Conservation (phyloP, 64 coral and sea anemone species). For the Platygyra sinensis region DNA sequence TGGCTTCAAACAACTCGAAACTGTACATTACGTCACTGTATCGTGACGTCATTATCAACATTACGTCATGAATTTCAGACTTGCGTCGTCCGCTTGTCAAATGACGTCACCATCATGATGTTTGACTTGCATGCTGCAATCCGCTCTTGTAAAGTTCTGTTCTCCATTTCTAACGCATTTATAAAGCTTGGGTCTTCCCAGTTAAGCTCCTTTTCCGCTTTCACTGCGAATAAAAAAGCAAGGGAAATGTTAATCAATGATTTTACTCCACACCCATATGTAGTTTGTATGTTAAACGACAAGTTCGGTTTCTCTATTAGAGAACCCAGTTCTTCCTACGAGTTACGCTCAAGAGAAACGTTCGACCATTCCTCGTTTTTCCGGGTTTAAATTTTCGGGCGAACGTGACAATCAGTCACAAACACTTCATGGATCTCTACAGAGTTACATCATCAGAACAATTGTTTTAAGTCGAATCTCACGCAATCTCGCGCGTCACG, state of each 20-base stretch:
- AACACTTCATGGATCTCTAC: too few species aligned
- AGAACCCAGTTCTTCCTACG: too few species aligned
- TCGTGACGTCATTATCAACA: background rate
- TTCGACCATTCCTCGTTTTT: too few species aligned
- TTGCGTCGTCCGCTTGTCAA: constrained; percentile 71
- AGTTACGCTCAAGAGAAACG: too few species aligned
- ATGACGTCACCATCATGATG: constrained; percentile 99
- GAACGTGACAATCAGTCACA: too few species aligned
- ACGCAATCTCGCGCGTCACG: too few species aligned
- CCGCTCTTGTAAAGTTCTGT: constrained; percentile 69
- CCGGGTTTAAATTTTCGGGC: too few species aligned
- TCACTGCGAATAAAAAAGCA: constrained; percentile 51
- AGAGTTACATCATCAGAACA: too few species aligned
- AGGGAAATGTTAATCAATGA: background rate
- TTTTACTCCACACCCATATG: background rate
- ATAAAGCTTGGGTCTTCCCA: constrained; percentile 77
- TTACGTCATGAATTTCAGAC: constrained; percentile 29
- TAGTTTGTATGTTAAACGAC: background rate
- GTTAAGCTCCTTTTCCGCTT: constrained; percentile 71
- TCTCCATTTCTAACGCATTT: constrained; percentile 85
- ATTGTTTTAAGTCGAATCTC: too few species aligned
- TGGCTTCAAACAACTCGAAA: background rate
- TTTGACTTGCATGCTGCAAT: constrained; percentile 90
- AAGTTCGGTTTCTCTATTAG: too few species aligned
- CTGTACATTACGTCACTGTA: background rate